A percentile compares a stretch with the other conserved stretches of the same genome.
phyloP scores from a whole-genome alignment of 1,140 invertebrate genomes.

The silkworm (Bombyx mori) region DNA sequence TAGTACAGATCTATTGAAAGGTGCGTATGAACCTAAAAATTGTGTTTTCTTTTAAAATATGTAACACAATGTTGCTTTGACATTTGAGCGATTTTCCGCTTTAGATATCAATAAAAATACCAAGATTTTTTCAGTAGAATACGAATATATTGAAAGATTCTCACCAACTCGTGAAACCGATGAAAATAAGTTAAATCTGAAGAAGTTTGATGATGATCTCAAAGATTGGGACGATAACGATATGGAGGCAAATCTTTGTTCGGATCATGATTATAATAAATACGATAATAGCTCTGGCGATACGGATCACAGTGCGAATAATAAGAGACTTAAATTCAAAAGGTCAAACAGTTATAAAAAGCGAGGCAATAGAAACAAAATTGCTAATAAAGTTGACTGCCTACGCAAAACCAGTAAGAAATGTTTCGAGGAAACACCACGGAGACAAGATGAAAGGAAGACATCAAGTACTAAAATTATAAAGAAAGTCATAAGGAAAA shows the following conservation, averaged over 20 bases:
- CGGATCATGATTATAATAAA: slow-evolving; percentile 11
- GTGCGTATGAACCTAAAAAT: slow-evolving; percentile 2
- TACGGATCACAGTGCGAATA: slow-evolving; percentile 15
- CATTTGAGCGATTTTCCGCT: too few species aligned
- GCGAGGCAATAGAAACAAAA: slow-evolving; percentile 2
- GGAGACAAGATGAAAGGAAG: too few species aligned
- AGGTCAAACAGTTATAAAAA: slow-evolving; percentile 11
- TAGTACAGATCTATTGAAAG: slow-evolving; percentile 18
- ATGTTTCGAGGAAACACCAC: too few species aligned
- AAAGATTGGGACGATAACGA: slow-evolving; percentile 12
- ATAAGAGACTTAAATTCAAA: slow-evolving; percentile 11
- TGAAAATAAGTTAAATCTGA: slow-evolving; percentile 14
- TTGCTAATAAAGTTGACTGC: slow-evolving; percentile 3
- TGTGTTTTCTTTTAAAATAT: too few species aligned
- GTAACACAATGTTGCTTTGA: too few species aligned
- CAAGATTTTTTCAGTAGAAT: slow-evolving; percentile 7
- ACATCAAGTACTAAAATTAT: slow-evolving; percentile 3
- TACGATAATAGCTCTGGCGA: slow-evolving; percentile 19
- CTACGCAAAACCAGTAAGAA: slow-evolving; percentile 14
- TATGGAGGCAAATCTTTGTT: slow-evolving; percentile 11
- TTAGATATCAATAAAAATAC: too few species aligned
- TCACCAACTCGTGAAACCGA: slow-evolving; percentile 1
- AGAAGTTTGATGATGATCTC: slow-evolving; percentile 29
- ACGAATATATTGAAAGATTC: slow-evolving; percentile 2
- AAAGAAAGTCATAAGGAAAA: slow-evolving; percentile 25